These are phyloP conservation scores for Benthosema pterotum DNA, from an alignment of 2,797 vertebrate species.

Conservation along the genomic window DNA sequence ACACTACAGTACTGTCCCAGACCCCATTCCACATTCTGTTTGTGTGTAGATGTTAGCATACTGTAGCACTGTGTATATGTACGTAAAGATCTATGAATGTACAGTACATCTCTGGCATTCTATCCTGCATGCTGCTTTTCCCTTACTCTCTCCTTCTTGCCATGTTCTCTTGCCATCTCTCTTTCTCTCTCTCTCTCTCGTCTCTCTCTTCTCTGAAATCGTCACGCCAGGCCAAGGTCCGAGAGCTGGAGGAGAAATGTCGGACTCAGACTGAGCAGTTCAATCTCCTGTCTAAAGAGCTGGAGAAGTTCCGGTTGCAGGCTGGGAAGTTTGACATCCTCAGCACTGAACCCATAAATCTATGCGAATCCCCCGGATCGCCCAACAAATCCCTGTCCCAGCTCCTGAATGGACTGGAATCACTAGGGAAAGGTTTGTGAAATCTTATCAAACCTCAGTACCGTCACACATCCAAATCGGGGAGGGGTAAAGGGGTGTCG, in stretches of 20 bases:
- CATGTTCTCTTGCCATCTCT: slow-evolving; percentile 15
- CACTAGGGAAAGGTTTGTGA: slow-evolving; percentile 88
- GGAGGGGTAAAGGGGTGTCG: too few relatives aligned
- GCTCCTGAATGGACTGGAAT: slow-evolving; percentile 91
- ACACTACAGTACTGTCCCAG: slow-evolving; percentile 12
- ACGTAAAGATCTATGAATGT: slow-evolving; percentile 17
- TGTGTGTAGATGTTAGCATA: slow-evolving; percentile 39
- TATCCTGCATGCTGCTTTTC: slow-evolving; percentile 27
- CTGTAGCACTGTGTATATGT: slow-evolving; percentile 25
- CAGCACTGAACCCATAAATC: slow-evolving; percentile 73
- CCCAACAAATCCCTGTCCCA: slow-evolving; percentile 87
- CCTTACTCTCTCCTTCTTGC: slow-evolving; percentile 27
- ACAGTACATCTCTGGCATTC: slow-evolving; percentile 19
- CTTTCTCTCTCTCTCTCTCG: slow-evolving; percentile 37
- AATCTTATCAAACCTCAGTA: neutral
- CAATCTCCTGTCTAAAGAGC: slow-evolving; percentile 93
- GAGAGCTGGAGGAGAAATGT: slow-evolving; percentile 97
- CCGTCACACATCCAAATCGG: too few relatives aligned
- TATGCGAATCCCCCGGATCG: slow-evolving; percentile 78
- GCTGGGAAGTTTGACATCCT: slow-evolving; percentile 91
- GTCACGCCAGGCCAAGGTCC: slow-evolving; percentile 89
- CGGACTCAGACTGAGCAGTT: slow-evolving; percentile 96
- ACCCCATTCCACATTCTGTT: slow-evolving; percentile 35
- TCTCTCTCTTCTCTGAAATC: neutral
- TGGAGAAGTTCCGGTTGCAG: slow-evolving; percentile 92